Base-by-base conservation (phyloP, 2,888 invertebrate genomes). In the Drosophila phalerata region DNA sequence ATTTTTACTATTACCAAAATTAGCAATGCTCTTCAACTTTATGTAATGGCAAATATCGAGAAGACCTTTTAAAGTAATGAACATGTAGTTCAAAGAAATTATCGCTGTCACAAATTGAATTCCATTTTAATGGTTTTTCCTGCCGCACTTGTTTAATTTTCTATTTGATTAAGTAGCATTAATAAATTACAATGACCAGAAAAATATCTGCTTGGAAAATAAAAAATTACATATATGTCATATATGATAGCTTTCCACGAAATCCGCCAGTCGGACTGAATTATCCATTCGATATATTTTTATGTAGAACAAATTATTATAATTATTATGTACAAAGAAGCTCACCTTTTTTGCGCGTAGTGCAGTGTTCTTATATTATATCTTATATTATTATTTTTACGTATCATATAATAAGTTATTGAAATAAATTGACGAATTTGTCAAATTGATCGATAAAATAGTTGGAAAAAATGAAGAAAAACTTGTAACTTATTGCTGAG, bases 381-480 rank as follows among this genome's bases (percentile, higher is more conserved):
- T n/a, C n/a, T n/a, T n/a, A n/a, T n/a, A n/a, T n/a, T n/a, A n/a
- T n/a, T n/a, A n/a, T n/a, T n/a, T 32, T 22, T 3, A 11, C 1
- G 3, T 30, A 13, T 9, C 28, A 30, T 42, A 22, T 45, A 47
- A 25, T 15, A 43, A 34, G 19, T 34, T 15, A 15, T 34, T 6
- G 25, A 28, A n/a, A 22, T 22, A 22, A 22, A 22, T 22, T 47
- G 40, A 32, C 48, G 48, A 40, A 55, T 48, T 63, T 63, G 25
- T 8, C 40, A 40, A 56, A 48, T 63, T 45, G 1, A 22, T 38
- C 11, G n/a, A 25, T 25, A 2, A 9, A 51, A 9, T 30, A 30
- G 9, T 30, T 9, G 9, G 1, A 22, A 52, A 28, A 52, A 22
- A 10, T 10, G 30, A 10, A 19, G 9, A 2, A 28, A 28, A 10